Evolutionary conservation across 2,888 invertebrate species (phyloP), one percentile per base, ranked within the genome.

Genomic region (Cosmopolites sordidus): DNA sequence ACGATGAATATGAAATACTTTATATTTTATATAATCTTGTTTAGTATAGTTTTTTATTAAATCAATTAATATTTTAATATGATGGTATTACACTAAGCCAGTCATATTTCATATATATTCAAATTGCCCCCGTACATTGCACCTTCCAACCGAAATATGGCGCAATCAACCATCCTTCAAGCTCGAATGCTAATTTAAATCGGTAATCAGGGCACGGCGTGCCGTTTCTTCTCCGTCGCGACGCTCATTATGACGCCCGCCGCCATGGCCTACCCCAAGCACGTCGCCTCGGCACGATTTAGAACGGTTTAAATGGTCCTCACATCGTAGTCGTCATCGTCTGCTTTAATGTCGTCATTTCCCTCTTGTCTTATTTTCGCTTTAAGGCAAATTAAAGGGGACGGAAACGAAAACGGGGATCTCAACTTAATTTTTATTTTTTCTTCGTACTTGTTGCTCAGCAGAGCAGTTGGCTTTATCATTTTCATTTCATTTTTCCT

Each of bases 141-240:
- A 5, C 22, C 22, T 8, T 22, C 8, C 22, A 8, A 5, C 22
- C 8, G 22, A 8, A 5, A 22, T 8, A 8, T 8, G 22, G 22
- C 40, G 8, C 41, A 48, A 16, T 48, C 39, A 18, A 9, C 27
- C 9, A 11, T n/a, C 5, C 9, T 39, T 6, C 41, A 40, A 40
- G 29, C 48, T 18, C 40, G 47, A 40, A 40, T 33, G 48, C 42
- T 48, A 48, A 48, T 48, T 48, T 48, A 48, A 48, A 48, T 48
- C 48, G 42, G 48, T 48, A 48, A 48, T 48, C 48, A 48, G 48
- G 48, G 33, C 33, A 33, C 33, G 33, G 33, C 33, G 33, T 48
- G 30, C 42, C 30, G 41, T 41, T 48, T 48, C 39, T 48, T 42
- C 48, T 29, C 30, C 42, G 48, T 17, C 48, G 48, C 22, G 18